Base-by-base conservation (phyloP, 2,888 invertebrate species). In the Argyra leucocephala region DNA sequence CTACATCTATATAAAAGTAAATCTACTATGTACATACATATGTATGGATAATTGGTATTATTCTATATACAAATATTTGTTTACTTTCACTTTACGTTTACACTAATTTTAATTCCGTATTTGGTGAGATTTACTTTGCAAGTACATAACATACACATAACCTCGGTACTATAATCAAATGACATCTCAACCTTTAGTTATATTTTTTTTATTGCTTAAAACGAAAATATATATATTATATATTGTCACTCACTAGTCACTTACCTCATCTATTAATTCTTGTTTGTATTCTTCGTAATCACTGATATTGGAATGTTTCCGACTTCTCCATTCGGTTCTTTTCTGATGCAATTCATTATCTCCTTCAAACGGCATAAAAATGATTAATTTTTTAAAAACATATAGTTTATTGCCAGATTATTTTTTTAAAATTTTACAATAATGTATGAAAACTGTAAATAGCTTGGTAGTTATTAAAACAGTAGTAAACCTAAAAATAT, bases 181-280 rank as follows among this genome's bases (percentile, higher is more conserved):
- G 62, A 36, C 62, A 62, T 37, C 36, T 37, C 62, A 62, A 31
- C 62, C 21, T 36, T 18, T 18, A n/a, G 23, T 63, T 48, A 57
- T 31, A 18, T 61, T 26, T 5, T 22, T 48, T 57, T 48, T 63
- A 23, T 7, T 31, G 48, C 63, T 24, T 15, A 37, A 22, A 57
- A 60, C 15, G 3, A 48, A 26, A 31, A 22, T 21, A 61, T 48
- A 18, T 15, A 21, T 23, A 60, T 22, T 21, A 5, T 15, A 36
- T 59, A 21, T n/a, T 36, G 23, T 37, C n/a, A n/a, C n/a, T n/a
- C n/a, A n/a, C 12, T 31, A 7, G 18, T 37, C n/a, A 67, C 72
- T 72, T 71, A 78, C 78, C 76, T 78, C 79, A 72, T 76, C 76
- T 67, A 79, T 76, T 67, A 78, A 74, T 70, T 79, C 78, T 72